A percentile compares a stretch with the other conserved stretches of the same genome.
These are phyloP conservation scores for Cyphomyrus plagiostoma DNA, from an alignment of 2,113 vertebrate genomes.

Conservation along the genomic window DNA sequence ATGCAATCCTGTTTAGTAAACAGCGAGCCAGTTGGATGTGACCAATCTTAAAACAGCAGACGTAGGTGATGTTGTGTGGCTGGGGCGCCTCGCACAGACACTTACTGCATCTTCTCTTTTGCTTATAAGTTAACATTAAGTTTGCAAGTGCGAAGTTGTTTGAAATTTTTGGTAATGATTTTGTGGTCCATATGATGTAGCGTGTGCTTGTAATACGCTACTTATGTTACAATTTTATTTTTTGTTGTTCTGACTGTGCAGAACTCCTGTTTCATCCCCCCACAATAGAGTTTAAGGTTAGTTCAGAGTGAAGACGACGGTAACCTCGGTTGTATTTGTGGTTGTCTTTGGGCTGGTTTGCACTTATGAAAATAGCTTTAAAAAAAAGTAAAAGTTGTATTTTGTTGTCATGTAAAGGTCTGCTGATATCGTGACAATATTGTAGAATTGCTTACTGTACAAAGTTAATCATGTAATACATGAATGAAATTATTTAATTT, in stretches of 20 bases:
- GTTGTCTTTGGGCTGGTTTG: neutral
- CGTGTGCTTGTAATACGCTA: neutral
- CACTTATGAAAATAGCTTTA: neutral
- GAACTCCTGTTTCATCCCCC: neutral
- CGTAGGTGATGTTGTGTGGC: neutral
- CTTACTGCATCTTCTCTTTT: neutral
- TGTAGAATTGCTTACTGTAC: neutral
- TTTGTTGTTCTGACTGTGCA: neutral
- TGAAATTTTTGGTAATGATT: neutral
- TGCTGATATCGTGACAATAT: neutral
- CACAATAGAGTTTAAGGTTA: neutral
- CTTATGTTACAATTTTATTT: neutral
- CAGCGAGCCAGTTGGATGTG: neutral
- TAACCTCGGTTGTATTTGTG: neutral
- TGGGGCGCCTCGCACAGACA: neutral
- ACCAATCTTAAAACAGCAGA: neutral
- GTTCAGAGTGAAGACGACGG: neutral
- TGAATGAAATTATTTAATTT: neutral
- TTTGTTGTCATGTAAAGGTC: neutral
- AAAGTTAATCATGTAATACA: neutral
- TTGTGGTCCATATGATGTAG: neutral
- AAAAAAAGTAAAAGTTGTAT: neutral
- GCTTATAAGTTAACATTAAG: neutral
- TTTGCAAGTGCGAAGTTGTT: neutral
- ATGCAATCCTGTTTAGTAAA: conserved; percentile 25